Base-by-base conservation (phyloP, 2,888 invertebrate genomes). In the Oligia strigilis region DNA sequence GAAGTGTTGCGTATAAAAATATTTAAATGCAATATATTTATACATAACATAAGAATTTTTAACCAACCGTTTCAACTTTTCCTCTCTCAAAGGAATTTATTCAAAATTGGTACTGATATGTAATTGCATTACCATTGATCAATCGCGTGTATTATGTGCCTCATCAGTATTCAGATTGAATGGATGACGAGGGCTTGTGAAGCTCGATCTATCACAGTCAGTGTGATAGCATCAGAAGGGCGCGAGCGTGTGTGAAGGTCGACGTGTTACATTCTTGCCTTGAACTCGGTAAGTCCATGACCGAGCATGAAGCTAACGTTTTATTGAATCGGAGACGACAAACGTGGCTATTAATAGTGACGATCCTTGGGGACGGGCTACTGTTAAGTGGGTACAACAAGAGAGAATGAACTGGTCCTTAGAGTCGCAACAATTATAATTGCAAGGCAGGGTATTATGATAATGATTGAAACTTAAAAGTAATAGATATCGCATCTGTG, bases 111-210 rank as follows among this genome's bases (percentile, higher is more conserved):
- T 60, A 43, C 62, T 65, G 64, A 40, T 71, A 62, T 75, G 80
- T 80, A 67, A 85, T 87, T 87, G 81, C 70, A 75, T 87, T 80
- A 66, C 65, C 72, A 70, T 84, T 77, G 77, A 87, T 84, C 80
- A 84, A 72, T 87, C 64, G 73, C 64, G 76, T 87, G 19, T 75
- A 85, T 77, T 87, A 75, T 70, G 70, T 67, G 75, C 72, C 88
- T 87, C 75, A 85, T 85, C 85, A 73, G 85, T 85, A 85, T 85
- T 87, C 88, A 77, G 85, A 75, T 80, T 85, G 88, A 75, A 80
- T 77, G 81, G 70, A 80, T 80, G 88, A 87, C 78, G 78, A 66
- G 49, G 60, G 72, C 64, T 70, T 62, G 87, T 66, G 73, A 77
- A 74, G 76, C 52, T 77, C 85, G 72, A 85, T 85, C 88, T 75